Evolutionary conservation across 1,140 invertebrate genomes (phyloP).

Genomic region (Eulimnadia texana): DNA sequence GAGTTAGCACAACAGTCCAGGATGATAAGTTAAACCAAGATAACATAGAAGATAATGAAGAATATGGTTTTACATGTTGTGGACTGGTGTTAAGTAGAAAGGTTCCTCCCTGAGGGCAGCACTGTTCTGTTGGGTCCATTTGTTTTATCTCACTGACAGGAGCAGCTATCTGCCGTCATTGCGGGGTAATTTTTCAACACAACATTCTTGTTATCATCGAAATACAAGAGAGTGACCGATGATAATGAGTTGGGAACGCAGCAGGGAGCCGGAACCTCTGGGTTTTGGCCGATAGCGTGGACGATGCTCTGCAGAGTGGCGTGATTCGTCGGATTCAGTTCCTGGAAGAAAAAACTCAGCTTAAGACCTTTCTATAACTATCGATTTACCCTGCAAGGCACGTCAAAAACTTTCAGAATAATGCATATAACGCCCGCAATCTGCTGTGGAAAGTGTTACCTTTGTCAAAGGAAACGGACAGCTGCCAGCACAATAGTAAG

Average conservation of each 20-base stretch:
- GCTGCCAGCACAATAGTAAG: slow-evolving; percentile 45
- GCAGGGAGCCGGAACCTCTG: slow-evolving; percentile 39
- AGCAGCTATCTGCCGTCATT: slow-evolving; percentile 51
- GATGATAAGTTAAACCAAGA: no score
- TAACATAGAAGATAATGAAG: no score
- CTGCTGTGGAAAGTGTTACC: slow-evolving; percentile 21
- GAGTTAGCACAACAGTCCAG: no score
- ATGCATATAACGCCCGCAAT: neutral
- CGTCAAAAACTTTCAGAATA: neutral
- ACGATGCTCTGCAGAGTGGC: slow-evolving; percentile 49
- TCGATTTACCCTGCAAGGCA: neutral
- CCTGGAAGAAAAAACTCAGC: slow-evolving; percentile 23
- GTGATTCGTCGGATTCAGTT: slow-evolving; percentile 45
- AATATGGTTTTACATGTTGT: no score
- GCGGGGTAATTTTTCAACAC: slow-evolving; percentile 53
- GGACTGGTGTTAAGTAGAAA: neutral
- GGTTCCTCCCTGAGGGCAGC: neutral
- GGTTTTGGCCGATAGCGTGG: slow-evolving; percentile 37
- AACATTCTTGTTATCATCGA: slow-evolving; percentile 46
- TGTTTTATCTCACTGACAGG: slow-evolving; percentile 39
- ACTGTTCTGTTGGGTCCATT: neutral
- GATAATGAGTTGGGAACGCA: slow-evolving; percentile 48
- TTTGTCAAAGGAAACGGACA: slow-evolving; percentile 40
- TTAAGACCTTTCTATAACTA: neutral
- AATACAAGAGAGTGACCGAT: slow-evolving; percentile 45